Percentiles rank a stretch among this genome's conserved stretches.
These are phyloP conservation scores for Phenacoccus solenopsis DNA, from an alignment of 1,140 invertebrate species.

Conservation along the genomic window DNA sequence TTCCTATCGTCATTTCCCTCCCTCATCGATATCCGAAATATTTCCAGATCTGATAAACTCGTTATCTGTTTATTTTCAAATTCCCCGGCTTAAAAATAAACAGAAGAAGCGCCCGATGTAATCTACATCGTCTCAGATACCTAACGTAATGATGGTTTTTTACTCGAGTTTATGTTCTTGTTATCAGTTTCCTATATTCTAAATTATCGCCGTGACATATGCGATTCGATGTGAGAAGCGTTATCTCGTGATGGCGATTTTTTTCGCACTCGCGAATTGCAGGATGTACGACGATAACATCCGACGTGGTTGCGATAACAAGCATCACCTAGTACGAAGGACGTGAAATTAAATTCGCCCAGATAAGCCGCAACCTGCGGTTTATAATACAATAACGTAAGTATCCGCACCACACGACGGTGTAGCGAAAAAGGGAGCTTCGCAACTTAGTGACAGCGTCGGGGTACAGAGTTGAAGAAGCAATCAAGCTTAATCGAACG, in stretches of 20 bases:
- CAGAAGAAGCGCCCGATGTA: neutral
- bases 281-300: neutral
- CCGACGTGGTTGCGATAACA: neutral
- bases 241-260: neutral
- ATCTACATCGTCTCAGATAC: neutral
- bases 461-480: neutral
- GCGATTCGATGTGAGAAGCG: neutral
- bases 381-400: slow-evolving; percentile 4
- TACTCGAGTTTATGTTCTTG: neutral
- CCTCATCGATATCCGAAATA: neutral
- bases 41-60: neutral
- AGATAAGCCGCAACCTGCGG: slow-evolving; percentile 8
- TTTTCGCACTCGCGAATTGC: neutral
- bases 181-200: neutral
- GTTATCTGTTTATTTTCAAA: slow-evolving; percentile 3
- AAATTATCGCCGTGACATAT: neutral
- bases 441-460: slow-evolving; percentile 9
- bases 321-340: neutral
- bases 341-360: neutral
- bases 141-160: no score
- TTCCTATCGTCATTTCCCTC: neutral
- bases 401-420: neutral
- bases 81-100: neutral
- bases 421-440: neutral
- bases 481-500: slow-evolving; percentile 16